Conservation (phyloP, 2,888 invertebrate species). For the Perizoma flavofasciatum region DNA sequence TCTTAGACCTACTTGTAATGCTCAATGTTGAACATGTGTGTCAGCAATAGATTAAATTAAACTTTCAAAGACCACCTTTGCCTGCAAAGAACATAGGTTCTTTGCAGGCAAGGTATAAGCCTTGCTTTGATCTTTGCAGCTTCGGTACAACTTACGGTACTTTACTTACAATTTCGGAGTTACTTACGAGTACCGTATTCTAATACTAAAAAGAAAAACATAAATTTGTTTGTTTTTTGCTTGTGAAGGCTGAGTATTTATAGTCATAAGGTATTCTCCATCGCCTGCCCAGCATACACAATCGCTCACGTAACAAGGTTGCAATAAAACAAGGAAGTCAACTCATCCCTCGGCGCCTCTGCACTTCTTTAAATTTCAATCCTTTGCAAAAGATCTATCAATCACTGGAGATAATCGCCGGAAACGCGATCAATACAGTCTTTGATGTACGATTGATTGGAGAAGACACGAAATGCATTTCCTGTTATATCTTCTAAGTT, state of each 20-base stretch:
- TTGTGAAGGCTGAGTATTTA: slow-evolving; percentile 18
- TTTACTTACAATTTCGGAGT: no score
- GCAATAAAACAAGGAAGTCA: slow-evolving; percentile 37
- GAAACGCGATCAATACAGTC: slow-evolving; percentile 51
- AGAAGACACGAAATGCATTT: slow-evolving; percentile 50
- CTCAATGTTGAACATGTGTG: slow-evolving; percentile 10
- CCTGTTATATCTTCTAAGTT: slow-evolving; percentile 51
- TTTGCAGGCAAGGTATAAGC: no score
- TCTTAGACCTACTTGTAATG: slow-evolving; percentile 7
- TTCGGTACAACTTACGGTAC: no score
- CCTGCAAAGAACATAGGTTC: background rate
- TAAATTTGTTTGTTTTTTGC: slow-evolving; percentile 9
- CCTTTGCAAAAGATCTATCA: slow-evolving; percentile 38
- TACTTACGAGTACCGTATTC: no score
- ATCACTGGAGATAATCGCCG: slow-evolving; percentile 48
- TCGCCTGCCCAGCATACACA: slow-evolving; percentile 32
- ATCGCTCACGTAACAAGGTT: slow-evolving; percentile 35
- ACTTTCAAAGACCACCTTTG: background rate
- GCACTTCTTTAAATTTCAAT: slow-evolving; percentile 15
- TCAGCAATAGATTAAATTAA: slow-evolving; percentile 7
- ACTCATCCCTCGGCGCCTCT: slow-evolving; percentile 25
- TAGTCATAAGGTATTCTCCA: slow-evolving; percentile 33
- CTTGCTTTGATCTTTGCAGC: no score
- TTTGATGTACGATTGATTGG: slow-evolving; percentile 45
- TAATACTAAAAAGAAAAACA: background rate